Conservation (phyloP, 2,888 invertebrate species). For the Saturnia pavonia region DNA sequence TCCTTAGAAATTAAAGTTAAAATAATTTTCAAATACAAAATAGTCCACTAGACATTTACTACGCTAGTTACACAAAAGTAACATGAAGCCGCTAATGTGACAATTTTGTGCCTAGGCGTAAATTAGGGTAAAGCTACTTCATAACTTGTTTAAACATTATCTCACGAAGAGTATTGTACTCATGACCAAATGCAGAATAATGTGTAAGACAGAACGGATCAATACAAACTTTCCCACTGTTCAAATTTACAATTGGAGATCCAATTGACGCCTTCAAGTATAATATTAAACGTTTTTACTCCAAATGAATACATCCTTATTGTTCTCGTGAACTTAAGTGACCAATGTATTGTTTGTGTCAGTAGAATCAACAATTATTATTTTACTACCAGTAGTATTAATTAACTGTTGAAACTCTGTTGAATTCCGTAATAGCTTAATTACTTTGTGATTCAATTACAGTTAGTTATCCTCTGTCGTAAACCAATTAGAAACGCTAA, state of each 20-base stretch:
- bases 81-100: conserved; percentile 49
- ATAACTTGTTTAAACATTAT: conserved; percentile 38
- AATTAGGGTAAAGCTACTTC: conserved; percentile 42
- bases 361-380: conserved; percentile 16
- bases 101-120: conserved; percentile 43
- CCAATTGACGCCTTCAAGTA: conserved; percentile 12
- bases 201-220: conserved; percentile 17
- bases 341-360: conserved; percentile 5
- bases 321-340: conserved; percentile 6
- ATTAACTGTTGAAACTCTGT: conserved; percentile 11
- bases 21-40: conserved; percentile 19
- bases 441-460: conserved; percentile 13
- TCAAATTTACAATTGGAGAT: conserved; percentile 15
- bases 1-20: conserved; percentile 16
- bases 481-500: conserved; percentile 2
- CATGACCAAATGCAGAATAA: conserved; percentile 35
- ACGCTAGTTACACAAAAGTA: conserved; percentile 40
- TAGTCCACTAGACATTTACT: conserved; percentile 2
- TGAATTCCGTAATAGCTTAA: conserved; percentile 17
- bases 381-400: conserved; percentile 15
- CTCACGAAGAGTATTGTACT: conserved; percentile 41
- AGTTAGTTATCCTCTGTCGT: conserved; percentile 7
- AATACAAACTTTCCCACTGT: conserved; percentile 17
- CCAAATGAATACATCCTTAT: conserved; percentile 10
- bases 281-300: not conserved